These are phyloP conservation scores for Synergus gifuensis DNA, from an alignment of 2,888 invertebrate genomes.

Conservation along the genomic window DNA sequence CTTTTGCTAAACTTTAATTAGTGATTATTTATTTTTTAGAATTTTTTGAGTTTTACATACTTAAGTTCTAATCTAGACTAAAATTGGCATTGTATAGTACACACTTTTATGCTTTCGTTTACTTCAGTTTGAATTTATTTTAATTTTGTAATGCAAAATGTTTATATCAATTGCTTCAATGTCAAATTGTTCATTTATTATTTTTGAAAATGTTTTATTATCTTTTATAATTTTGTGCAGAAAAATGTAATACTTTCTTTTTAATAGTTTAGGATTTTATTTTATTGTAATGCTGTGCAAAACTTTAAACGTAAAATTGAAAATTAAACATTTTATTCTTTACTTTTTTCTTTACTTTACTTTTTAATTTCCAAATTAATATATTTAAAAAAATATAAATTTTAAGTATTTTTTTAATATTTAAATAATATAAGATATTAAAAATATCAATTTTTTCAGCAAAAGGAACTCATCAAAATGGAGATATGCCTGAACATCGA, in stretches of 20 bases:
- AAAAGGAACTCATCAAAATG: constrained; percentile 86
- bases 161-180: too few relatives aligned
- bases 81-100: constrained; percentile 18
- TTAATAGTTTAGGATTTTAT: constrained; percentile 26
- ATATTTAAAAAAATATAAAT: too few relatives aligned
- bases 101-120: constrained; percentile 24
- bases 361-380: too few relatives aligned
- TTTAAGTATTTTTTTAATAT: too few relatives aligned
- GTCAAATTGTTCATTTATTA: too few relatives aligned
- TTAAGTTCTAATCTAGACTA: constrained; percentile 18
- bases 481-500: constrained; percentile 84
- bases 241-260: too few relatives aligned
- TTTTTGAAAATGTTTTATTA: neutral
- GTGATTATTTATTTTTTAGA: constrained; percentile 44
- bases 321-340: neutral
- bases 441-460: constrained; percentile 72
- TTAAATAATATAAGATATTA: too few relatives aligned
- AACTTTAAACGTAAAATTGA: neutral
- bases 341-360: too few relatives aligned
- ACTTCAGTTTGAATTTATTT: constrained; percentile 29
- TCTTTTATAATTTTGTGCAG: neutral
- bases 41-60: constrained; percentile 27
- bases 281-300: neutral
- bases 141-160: neutral
- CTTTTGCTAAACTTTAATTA: constrained; percentile 34